phyloP scores from a whole-genome alignment of 2,113 vertebrate genomes.

The Dipodomys merriami region DNA sequence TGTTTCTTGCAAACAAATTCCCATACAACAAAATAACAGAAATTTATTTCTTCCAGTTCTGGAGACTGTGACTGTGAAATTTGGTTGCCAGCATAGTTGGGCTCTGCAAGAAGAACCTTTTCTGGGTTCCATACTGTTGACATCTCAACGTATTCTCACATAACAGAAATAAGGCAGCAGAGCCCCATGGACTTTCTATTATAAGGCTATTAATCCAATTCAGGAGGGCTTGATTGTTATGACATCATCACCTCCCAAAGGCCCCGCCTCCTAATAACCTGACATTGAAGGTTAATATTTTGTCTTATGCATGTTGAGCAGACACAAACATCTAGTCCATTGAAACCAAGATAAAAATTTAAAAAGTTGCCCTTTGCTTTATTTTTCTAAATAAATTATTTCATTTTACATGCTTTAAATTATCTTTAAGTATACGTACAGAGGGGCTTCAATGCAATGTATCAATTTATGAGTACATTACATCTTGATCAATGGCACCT shows the following conservation, averaged over 20 bases:
- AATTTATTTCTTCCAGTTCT: background rate
- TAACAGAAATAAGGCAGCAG: background rate
- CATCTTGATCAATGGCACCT: too few species aligned
- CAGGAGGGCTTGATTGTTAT: background rate
- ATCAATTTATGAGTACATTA: too few species aligned
- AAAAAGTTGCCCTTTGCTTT: background rate
- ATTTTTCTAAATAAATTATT: too few species aligned
- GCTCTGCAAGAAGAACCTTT: background rate
- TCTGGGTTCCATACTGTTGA: background rate
- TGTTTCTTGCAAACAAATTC: too few species aligned
- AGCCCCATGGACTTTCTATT: background rate
- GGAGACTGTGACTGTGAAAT: background rate
- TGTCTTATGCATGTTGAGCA: background rate
- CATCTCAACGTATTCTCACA: background rate
- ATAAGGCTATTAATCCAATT: background rate
- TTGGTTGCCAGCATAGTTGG: background rate
- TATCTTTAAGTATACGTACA: too few species aligned
- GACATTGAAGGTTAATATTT: background rate
- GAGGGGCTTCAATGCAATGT: too few species aligned
- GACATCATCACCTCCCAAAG: background rate
- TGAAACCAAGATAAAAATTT: conserved; percentile 29
- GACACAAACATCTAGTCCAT: background rate
- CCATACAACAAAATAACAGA: background rate
- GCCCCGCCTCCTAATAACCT: background rate
- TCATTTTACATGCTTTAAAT: too few species aligned